Evolutionary conservation across 1,140 invertebrate genomes (phyloP), one percentile per base, ranked within the genome.

Genomic region (Lepidurus arcticus): DNA sequence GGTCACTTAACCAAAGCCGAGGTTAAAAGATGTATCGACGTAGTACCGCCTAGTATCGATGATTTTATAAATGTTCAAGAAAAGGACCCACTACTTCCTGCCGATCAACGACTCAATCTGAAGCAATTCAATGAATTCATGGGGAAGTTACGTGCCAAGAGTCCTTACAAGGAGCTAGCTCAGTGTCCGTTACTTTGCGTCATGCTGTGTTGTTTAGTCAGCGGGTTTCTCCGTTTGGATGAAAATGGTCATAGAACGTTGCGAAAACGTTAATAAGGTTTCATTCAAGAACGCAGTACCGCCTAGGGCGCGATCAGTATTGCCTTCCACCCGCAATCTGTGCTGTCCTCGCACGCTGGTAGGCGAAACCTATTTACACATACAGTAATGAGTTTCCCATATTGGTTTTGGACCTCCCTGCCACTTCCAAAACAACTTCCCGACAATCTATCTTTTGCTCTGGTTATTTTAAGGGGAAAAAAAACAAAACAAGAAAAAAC

Each of bases 141-240:
- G n/a, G n/a, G n/a, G n/a, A n/a, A n/a, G n/a, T n/a, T n/a, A n/a
- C n/a, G n/a, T n/a, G n/a, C n/a, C n/a, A n/a, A n/a, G n/a, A n/a
- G n/a, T n/a, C n/a, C n/a, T n/a, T n/a, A n/a, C n/a, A n/a, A n/a
- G n/a, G n/a, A n/a, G n/a, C n/a, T n/a, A n/a, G n/a, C n/a, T n/a
- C n/a, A n/a, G n/a, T n/a, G n/a, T n/a, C n/a, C n/a, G n/a, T n/a
- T n/a, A n/a, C n/a, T n/a, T n/a, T n/a, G n/a, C n/a, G n/a, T n/a
- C n/a, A n/a, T n/a, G n/a, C n/a, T n/a, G n/a, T n/a, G n/a, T n/a
- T n/a, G n/a, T n/a, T n/a, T n/a, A n/a, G n/a, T n/a, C n/a, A n/a
- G n/a, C 90, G 0, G 96, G 95, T 84, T 97, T 97, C 83, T 98
- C 95, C 77, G 94, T 91, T 85, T 98, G 96, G 81, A 98, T 92